Conservation (phyloP, 2,113 vertebrate species). For the Oryctolagus cuniculus region mOryCun1.1 NC_091441.1:83908501-83909000, state of each 20-base stretch:
- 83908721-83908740: background rate
- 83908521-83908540: background rate
- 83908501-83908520: background rate
- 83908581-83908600: background rate
- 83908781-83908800: background rate
- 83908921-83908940: slow-evolving; percentile 4
- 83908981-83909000: background rate
- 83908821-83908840: background rate
- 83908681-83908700: background rate
- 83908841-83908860: background rate
- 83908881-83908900: background rate
- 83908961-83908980: background rate
- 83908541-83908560: background rate
- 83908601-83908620: background rate
- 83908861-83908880: background rate
- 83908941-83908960: background rate
- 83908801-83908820: background rate
- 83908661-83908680: background rate
- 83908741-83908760: background rate
- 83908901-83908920: background rate
- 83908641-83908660: background rate
- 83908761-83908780: background rate
- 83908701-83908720: slow-evolving; percentile 17
- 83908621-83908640: background rate
- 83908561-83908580: background rate